Evolutionary conservation across 2,888 invertebrate genomes (phyloP).

Genomic region (Caenorhabditis sulstoni): DNA sequence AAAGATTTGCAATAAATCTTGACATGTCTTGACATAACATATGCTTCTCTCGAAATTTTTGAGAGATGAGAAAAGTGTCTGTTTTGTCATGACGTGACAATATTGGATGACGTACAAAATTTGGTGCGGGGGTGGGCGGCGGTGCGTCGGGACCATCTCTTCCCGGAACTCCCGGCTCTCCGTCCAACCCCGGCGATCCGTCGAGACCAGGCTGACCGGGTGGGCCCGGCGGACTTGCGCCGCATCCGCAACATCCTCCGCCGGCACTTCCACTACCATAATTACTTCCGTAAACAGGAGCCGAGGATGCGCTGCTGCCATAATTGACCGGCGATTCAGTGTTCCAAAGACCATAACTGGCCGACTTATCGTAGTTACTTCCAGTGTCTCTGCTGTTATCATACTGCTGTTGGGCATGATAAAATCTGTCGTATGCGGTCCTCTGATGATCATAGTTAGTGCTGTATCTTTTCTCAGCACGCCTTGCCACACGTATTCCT

Average conservation of each 20-base stretch:
- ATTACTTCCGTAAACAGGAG: conserved; percentile 32
- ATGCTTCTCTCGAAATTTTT: neutral
- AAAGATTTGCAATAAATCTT: neutral
- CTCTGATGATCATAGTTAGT: conserved; percentile 49
- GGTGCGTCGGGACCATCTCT: conserved; percentile 71
- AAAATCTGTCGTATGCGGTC: conserved; percentile 50
- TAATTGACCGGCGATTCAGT: conserved; percentile 30
- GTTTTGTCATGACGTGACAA: neutral
- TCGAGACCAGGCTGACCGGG: conserved; percentile 75
- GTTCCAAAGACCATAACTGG: conserved; percentile 59
- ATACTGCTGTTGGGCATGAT: conserved; percentile 46
- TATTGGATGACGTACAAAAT: conserved; percentile 45
- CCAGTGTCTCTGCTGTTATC: conserved; percentile 22
- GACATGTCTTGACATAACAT: too few species aligned
- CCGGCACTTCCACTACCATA: conserved; percentile 19
- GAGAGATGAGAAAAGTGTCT: conserved; percentile 21
- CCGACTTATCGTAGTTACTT: conserved; percentile 43
- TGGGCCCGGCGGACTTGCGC: conserved; percentile 65
- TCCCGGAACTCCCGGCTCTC: conserved; percentile 69
- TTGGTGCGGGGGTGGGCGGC: conserved; percentile 65
- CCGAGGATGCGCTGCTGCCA: conserved; percentile 25
- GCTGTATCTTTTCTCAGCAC: conserved; percentile 50
- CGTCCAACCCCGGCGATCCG: conserved; percentile 71
- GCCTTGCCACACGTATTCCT: conserved; percentile 50
- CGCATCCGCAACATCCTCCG: conserved; percentile 70